Conservation (phyloP, 2,888 invertebrate genomes). For the Morpho helenor region DNA sequence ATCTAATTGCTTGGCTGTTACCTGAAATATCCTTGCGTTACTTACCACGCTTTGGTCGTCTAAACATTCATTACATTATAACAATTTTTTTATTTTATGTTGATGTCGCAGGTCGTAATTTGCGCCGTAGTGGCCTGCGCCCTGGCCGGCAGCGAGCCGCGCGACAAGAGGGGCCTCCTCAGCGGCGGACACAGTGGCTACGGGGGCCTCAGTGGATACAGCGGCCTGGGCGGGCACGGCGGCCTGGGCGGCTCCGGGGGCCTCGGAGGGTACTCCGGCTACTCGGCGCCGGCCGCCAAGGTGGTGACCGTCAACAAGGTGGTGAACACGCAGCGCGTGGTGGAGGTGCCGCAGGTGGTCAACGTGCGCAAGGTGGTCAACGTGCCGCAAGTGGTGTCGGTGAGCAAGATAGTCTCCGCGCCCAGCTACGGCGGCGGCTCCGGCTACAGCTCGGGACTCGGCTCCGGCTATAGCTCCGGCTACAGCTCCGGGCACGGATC, state of each 20-base stretch:
- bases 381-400: conserved; percentile 51
- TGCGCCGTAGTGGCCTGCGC: conserved; percentile 23
- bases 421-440: conserved; percentile 26
- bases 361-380: conserved; percentile 46
- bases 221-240: conserved; percentile 17
- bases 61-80: too few species aligned
- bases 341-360: conserved; percentile 43
- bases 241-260: conserved; percentile 9
- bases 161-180: conserved; percentile 28
- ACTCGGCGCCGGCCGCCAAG: conserved; percentile 30
- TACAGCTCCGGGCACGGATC: conserved; percentile 16
- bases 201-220: conserved; percentile 18
- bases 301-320: conserved; percentile 45
- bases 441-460: conserved; percentile 16
- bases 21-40: too few species aligned
- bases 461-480: conserved; percentile 21
- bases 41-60: too few species aligned
- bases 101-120: conserved; percentile 21
- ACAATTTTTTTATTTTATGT: not conserved
- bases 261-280: conserved; percentile 9
- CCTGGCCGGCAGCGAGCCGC: conserved; percentile 21
- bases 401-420: conserved; percentile 48
- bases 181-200: conserved; percentile 20
- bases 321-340: conserved; percentile 40
- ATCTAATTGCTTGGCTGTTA: too few species aligned